Evolutionary conservation across 2,888 invertebrate species (phyloP).

Genomic region (Drosophila lacicola): DNA sequence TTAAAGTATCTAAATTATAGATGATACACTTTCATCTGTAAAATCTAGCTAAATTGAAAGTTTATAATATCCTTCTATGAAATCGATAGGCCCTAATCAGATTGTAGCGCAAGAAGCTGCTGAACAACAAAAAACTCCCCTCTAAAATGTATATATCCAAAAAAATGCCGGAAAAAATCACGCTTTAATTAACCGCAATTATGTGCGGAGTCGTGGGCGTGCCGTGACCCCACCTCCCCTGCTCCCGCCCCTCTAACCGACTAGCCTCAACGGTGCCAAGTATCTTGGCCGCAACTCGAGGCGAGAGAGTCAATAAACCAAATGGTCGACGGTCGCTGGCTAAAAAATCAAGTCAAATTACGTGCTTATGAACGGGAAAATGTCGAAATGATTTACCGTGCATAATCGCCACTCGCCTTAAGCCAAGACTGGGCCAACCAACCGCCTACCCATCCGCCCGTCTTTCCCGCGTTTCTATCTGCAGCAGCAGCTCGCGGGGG

Average conservation of each 20-base stretch:
- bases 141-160: neutral
- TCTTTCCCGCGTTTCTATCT: slow-evolving; percentile 28
- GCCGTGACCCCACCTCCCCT: slow-evolving; percentile 1
- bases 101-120: slow-evolving; percentile 8
- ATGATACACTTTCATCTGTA: neutral
- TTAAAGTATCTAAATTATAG: neutral
- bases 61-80: neutral
- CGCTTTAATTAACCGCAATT: slow-evolving; percentile 83
- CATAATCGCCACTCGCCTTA: slow-evolving; percentile 70
- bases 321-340: slow-evolving; percentile 50
- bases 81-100: slow-evolving; percentile 10
- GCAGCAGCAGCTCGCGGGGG: slow-evolving; percentile 2
- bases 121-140: slow-evolving; percentile 17
- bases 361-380: slow-evolving; percentile 82
- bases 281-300: slow-evolving; percentile 56
- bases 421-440: slow-evolving; percentile 19
- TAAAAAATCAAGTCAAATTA: slow-evolving; percentile 78
- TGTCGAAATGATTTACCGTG: slow-evolving; percentile 83
- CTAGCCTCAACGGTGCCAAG: slow-evolving; percentile 3
- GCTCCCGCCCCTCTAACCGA: neutral
- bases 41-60: neutral
- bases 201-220: slow-evolving; percentile 73
- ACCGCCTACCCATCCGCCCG: neutral
- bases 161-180: slow-evolving; percentile 55
- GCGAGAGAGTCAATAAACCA: slow-evolving; percentile 70